Evolutionary conservation across 2,888 invertebrate species (phyloP), one percentile per base, ranked within the genome.

Genomic region (Rotaria macrura): DNA sequence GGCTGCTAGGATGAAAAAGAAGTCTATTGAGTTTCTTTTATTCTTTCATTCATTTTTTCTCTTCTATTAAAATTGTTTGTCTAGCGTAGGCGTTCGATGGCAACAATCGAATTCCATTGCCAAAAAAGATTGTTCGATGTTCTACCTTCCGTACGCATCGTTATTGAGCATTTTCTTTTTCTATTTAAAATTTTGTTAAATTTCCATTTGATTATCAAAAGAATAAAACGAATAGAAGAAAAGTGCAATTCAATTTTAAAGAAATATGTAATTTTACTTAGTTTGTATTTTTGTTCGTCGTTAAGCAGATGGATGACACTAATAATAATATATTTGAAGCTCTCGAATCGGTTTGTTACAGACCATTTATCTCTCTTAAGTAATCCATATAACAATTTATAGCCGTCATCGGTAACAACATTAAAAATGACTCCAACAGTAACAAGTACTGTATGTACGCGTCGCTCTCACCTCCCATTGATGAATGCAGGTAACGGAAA

Each of bases 271-370:
- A 52, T 52, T 52, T 52, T 23, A 52, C 23, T 23, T 52, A 2
- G 12, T 25, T 54, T 54, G 23, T 10, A 25, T 25, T 65, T 34
- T 29, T 1, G 3, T 20, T 65, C 29, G 34, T 34, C 29, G 5
- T 65, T 23, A 25, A 79, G 14, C 23, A 10, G 0, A 79, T 79
- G 79, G 79, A 43, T n/a, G 79, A 79, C 2, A 25, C 20, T 34
- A 65, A 34, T 79, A 23, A 43, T 17, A 79, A 79, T 43, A 79
- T 79, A 43, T 79, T 79, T 79, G 79, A 79, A 12, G 79, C n/a
- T 1, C 43, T 79, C 0, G 79, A 79, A 38, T 25, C 40, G 43
- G 79, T 79, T n/a, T 6, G 79, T 79, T 49, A 34, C 1, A 17
- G 7, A 34, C 38, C 7, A 34, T 65, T 65, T 52, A 4, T 23